These are phyloP conservation scores for Equus przewalskii DNA, from an alignment of 2,113 vertebrate species.

Conservation along the genomic window DNA sequence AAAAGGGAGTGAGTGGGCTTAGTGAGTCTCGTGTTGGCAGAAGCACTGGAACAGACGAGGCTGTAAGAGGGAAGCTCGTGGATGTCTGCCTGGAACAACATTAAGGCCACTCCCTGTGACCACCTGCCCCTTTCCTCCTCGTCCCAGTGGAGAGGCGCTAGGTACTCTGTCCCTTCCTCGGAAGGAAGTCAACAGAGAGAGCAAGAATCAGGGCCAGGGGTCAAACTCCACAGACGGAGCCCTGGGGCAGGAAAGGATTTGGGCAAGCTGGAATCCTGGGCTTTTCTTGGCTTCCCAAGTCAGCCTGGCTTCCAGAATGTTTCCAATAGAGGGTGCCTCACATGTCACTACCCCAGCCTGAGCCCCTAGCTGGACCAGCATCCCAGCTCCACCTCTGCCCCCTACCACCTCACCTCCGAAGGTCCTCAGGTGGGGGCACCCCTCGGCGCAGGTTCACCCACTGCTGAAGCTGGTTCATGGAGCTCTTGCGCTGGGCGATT, in stretches of 20 bases:
- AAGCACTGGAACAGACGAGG: background rate
- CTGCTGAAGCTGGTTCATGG: constrained; percentile 97
- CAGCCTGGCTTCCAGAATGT: background rate
- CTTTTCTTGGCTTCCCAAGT: background rate
- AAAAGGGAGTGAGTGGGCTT: background rate
- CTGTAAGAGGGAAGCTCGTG: background rate
- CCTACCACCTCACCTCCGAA: constrained; percentile 90
- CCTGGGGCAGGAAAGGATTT: background rate
- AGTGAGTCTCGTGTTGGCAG: background rate
- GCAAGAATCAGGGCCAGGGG: background rate
- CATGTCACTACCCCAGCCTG: accelerated
- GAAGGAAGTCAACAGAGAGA: background rate
- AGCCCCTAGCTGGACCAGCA: accelerated
- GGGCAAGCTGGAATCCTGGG: background rate
- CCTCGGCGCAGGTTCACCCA: constrained; percentile 96
- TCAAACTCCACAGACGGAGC: background rate
- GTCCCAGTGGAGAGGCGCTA: accelerated
- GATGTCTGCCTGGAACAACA: background rate
- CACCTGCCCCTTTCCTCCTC: background rate
- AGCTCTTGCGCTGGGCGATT: constrained; percentile 96
- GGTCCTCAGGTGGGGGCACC: constrained; percentile 89
- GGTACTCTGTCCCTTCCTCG: background rate
- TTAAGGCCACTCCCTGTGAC: background rate
- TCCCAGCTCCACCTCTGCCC: accelerated
- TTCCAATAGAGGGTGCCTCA: background rate